These are phyloP conservation scores for Heterotilapia buettikoferi DNA, from an alignment of 2,113 vertebrate genomes.

Conservation along the genomic window DNA sequence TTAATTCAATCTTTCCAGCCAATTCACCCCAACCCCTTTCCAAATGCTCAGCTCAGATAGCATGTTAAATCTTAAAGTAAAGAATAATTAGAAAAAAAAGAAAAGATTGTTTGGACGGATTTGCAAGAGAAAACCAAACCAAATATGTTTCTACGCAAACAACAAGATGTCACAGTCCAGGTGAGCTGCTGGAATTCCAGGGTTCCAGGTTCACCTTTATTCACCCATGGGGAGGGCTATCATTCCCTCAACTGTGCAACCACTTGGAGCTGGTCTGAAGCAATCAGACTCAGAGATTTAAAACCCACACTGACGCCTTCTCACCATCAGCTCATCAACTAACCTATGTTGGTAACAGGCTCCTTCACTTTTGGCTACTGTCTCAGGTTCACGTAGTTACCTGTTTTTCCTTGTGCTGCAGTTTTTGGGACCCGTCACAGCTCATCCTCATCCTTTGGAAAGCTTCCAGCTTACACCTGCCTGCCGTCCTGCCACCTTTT, in stretches of 20 bases:
- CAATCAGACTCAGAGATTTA: background rate
- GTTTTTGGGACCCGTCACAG: background rate
- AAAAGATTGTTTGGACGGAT: background rate
- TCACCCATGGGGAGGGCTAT: background rate
- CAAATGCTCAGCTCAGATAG: background rate
- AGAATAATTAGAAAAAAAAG: background rate
- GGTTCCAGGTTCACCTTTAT: background rate
- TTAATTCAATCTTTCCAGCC: background rate
- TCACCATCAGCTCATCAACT: background rate
- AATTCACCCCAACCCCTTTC: background rate
- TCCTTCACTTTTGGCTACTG: background rate
- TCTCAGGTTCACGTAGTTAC: background rate
- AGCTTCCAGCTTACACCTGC: background rate
- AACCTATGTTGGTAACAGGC: background rate
- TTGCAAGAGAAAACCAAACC: background rate
- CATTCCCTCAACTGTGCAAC: background rate
- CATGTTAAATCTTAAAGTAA: background rate
- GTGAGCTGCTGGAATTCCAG: background rate
- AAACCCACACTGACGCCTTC: background rate
- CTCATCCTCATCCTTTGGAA: background rate
- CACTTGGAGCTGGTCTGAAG: background rate
- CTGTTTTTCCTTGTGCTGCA: background rate
- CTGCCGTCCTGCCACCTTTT: background rate
- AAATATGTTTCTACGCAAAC: background rate
- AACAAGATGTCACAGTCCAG: background rate